These are phyloP conservation scores for Ariopsis seemanni DNA, from an alignment of 2,113 vertebrate species.

Conservation along the genomic window DNA sequence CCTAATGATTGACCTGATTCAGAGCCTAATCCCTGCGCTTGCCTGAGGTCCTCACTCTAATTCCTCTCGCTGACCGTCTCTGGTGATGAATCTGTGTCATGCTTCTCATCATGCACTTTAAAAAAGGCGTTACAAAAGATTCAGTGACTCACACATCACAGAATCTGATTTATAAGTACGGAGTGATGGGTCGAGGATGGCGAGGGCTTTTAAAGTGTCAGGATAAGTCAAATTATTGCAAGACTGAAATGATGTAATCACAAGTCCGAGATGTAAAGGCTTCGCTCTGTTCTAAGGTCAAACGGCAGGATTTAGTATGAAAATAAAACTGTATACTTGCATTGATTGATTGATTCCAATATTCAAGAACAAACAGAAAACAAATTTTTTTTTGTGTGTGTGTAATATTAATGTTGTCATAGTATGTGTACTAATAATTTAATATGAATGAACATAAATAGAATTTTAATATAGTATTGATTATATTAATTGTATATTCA, in stretches of 20 bases:
- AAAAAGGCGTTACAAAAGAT: constrained; percentile 2
- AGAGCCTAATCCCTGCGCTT: constrained; percentile 64
- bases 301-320: no score
- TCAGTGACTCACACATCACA: not conserved
- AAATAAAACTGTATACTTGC: no score
- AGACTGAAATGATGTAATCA: no score
- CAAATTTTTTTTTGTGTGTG: not conserved
- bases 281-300: not conserved
- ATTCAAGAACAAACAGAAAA: not conserved
- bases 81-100: constrained; percentile 56
- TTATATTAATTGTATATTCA: not conserved
- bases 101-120: constrained; percentile 36
- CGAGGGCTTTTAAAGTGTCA: not conserved
- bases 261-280: not conserved
- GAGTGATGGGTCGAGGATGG: not conserved
- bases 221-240: not conserved
- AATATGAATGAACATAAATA: not conserved
- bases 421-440: not conserved
- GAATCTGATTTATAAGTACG: not conserved
- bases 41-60: constrained; percentile 62
- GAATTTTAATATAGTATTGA: not conserved
- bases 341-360: no score
- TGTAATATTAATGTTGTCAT: not conserved
- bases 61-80: constrained; percentile 62
- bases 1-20: constrained; percentile 69